phyloP scores from a whole-genome alignment of 2,888 invertebrate species.

The Xanthia togata region DNA sequence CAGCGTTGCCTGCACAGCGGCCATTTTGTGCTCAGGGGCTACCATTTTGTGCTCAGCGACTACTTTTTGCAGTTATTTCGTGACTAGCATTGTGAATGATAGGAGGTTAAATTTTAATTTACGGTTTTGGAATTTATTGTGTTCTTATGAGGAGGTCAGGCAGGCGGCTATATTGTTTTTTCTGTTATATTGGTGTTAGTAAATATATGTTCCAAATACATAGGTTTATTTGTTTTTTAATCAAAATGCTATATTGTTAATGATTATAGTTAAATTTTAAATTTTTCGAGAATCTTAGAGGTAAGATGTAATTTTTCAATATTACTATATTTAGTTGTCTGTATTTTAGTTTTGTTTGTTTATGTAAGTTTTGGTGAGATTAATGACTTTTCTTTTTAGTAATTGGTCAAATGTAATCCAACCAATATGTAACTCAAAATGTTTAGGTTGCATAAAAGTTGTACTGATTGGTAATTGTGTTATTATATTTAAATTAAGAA shows the following conservation, averaged over 20 bases:
- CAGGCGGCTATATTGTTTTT: neutral
- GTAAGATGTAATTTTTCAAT: rapidly evolving
- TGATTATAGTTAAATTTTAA: neutral
- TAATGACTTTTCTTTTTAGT: neutral
- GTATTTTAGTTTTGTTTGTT: neutral
- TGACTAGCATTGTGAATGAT: neutral
- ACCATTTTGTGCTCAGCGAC: neutral
- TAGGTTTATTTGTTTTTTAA: neutral
- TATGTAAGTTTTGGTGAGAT: neutral
- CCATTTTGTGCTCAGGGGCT: neutral
- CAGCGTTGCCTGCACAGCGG: neutral
- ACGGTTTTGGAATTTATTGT: neutral
- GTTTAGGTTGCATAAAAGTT: neutral
- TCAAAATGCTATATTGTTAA: neutral
- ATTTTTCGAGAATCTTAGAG: rapidly evolving
- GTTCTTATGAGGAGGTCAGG: neutral
- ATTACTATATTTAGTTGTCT: neutral
- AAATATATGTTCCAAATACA: neutral
- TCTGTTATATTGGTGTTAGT: neutral
- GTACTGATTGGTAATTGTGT: neutral
- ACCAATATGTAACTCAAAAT: too few relatives aligned
- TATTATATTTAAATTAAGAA: neutral
- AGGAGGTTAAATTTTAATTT: neutral
- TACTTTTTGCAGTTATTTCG: neutral
- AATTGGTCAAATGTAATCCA: neutral